Conservation (phyloP, 2,888 invertebrate genomes). For the Mactromeris polynyma region DNA sequence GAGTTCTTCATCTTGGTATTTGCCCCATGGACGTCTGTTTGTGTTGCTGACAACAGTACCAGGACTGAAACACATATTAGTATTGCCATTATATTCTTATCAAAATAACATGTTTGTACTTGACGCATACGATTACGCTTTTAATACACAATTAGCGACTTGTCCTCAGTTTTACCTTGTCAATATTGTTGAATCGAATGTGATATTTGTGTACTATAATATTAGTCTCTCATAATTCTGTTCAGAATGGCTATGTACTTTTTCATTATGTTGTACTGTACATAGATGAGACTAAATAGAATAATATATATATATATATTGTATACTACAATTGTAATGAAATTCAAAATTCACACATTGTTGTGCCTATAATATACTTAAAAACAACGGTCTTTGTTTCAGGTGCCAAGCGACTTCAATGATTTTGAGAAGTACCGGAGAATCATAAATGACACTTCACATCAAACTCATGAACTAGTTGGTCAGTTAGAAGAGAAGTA, state of each 20-base stretch:
- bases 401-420: constrained; percentile 47
- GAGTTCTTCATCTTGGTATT: constrained; percentile 66
- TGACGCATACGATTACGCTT: neutral
- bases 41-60: constrained; percentile 73
- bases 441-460: constrained; percentile 17
- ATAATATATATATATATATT: no score
- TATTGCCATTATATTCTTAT: neutral
- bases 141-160: neutral
- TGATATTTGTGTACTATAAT: neutral
- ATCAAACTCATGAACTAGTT: constrained; percentile 16
- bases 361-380: no score
- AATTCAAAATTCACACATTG: no score
- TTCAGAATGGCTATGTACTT: neutral
- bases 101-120: neutral
- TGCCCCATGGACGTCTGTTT: constrained; percentile 59
- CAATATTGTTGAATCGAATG: neutral
- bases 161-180: no score
- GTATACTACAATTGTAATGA: no score
- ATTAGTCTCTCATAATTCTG: neutral
- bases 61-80: constrained; percentile 62
- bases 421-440: constrained; percentile 47
- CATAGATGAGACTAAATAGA: no score
- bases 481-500: neutral
- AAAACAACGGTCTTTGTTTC: neutral
- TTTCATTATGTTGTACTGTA: no score